Evolutionary conservation across 2,797 vertebrate genomes (phyloP), one percentile per base, ranked within the genome.

Genomic region (Neomorphus geoffroyi): DNA sequence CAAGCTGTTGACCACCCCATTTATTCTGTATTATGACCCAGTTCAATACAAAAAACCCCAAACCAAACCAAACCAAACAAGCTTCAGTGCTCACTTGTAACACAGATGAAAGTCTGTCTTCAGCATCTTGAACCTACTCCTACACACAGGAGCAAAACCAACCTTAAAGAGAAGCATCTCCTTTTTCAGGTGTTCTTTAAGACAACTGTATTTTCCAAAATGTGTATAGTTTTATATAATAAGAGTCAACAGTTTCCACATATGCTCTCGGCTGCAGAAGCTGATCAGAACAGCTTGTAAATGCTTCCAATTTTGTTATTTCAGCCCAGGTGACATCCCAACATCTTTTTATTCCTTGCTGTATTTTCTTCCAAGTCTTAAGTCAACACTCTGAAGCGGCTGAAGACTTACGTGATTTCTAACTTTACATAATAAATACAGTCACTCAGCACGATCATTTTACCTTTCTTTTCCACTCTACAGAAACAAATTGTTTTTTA

Each of bases 171-270:
- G 15, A 77, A 64, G 22, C 17, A 86, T 11, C 10, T 23, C 50
- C 18, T 41, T 71, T 74, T 65, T 41, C 53, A 41, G 11, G 2
- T 64, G 22, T 78, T 78, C 10, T 35, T 18, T 3, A 23, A 51
- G 13, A 80, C 3, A 66, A 0, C 2, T 24, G 7, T 62, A 37
- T 53, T 70, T 75, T 39, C 3, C 15, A 43, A 81, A 39, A 48
- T 1, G 3, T 14, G 19, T 6, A 30, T 1, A 22, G 5, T n/a
- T 83, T 74, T 32, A 57, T 22, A n/a, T 4, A 64, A 41, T 0
- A 79, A 64, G 72, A 79, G 13, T 67, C 41, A 69, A 37, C 5
- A 33, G 19, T 33, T 75, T 91, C 50, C 27, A 70, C 12, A 33
- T 11, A 67, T 5, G 13, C 53, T 39, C 33, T 6, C 1, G 0